Percentiles rank a stretch among this genome's conserved stretches.
These are phyloP conservation scores for Coturnix japonica DNA, from an alignment of 2,113 vertebrate species.

Conservation along the genomic window DNA sequence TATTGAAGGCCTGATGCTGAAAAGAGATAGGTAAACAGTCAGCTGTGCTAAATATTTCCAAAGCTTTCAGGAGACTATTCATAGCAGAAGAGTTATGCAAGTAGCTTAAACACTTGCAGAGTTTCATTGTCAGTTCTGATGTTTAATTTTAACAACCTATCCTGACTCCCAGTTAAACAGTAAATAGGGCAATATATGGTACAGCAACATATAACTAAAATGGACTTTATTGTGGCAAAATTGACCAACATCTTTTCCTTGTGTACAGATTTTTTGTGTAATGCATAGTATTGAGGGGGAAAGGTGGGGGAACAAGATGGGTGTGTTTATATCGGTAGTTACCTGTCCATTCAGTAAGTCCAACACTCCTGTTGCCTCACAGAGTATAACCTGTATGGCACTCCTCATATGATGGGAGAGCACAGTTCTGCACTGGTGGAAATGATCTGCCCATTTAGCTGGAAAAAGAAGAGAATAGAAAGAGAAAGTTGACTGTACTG, in stretches of 20 bases:
- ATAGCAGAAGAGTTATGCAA: not conserved
- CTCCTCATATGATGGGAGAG: not conserved
- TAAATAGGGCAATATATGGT: not conserved
- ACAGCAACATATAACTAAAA: not conserved
- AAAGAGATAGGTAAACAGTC: not conserved
- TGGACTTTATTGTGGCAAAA: not conserved
- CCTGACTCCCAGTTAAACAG: not conserved
- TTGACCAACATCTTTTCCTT: not conserved
- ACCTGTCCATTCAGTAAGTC: not conserved
- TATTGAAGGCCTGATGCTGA: not conserved
- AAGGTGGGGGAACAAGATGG: not conserved
- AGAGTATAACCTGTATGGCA: not conserved
- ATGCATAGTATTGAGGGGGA: too few relatives aligned
- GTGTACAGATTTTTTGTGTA: not conserved
- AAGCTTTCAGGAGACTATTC: not conserved
- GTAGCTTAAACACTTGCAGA: not conserved
- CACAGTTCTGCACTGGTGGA: not conserved
- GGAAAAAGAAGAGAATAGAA: too few relatives aligned
- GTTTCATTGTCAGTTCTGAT: not conserved
- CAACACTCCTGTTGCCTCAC: not conserved
- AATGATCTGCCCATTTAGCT: not conserved
- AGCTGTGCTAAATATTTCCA: not conserved
- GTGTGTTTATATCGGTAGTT: not conserved
- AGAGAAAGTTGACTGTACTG: not conserved
- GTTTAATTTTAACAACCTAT: not conserved